Evolutionary conservation across 1,140 invertebrate genomes (phyloP).

Genomic region (Nasonia longicornis): DNA sequence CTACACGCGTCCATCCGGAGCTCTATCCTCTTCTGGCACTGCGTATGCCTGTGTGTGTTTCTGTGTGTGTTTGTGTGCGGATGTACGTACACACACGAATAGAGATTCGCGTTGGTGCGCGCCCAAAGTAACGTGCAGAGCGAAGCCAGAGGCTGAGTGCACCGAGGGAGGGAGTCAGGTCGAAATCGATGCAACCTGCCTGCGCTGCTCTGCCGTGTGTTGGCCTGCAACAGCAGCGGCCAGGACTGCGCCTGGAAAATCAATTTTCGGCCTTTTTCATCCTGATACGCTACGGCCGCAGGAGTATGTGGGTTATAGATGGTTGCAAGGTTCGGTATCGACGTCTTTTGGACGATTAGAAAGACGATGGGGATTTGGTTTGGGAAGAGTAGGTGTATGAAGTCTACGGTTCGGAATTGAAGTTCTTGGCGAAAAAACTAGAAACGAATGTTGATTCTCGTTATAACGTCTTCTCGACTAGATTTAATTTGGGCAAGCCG

Average conservation of each 20-base stretch:
- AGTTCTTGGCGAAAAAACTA: too few relatives aligned
- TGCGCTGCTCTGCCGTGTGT: not conserved
- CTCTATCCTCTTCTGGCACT: not conserved
- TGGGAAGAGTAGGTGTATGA: too few relatives aligned
- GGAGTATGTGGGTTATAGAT: not conserved
- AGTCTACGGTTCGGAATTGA: too few relatives aligned
- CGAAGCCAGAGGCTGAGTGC: conserved; percentile 10
- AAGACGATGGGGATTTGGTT: too few relatives aligned
- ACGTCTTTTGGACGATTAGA: too few relatives aligned
- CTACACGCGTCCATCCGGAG: not conserved
- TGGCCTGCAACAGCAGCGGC: conserved; percentile 53
- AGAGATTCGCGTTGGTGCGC: not conserved
- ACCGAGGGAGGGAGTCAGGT: conserved; percentile 50
- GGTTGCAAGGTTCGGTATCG: too few relatives aligned
- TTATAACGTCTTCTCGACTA: not conserved
- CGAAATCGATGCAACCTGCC: conserved; percentile 58
- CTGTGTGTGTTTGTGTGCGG: not conserved
- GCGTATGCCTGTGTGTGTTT: not conserved
- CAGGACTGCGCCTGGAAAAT: conserved; percentile 64
- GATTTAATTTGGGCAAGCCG: not conserved
- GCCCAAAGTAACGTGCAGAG: conserved; percentile 17
- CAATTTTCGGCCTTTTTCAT: conserved; percentile 57
- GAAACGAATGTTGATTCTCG: too few relatives aligned
- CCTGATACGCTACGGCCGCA: not conserved
- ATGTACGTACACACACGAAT: not conserved